A percentile compares a stretch with the other conserved stretches of the same genome.
These are phyloP conservation scores for Ectemnius continuus DNA, from an alignment of 2,888 invertebrate genomes.

Conservation along the genomic window DNA sequence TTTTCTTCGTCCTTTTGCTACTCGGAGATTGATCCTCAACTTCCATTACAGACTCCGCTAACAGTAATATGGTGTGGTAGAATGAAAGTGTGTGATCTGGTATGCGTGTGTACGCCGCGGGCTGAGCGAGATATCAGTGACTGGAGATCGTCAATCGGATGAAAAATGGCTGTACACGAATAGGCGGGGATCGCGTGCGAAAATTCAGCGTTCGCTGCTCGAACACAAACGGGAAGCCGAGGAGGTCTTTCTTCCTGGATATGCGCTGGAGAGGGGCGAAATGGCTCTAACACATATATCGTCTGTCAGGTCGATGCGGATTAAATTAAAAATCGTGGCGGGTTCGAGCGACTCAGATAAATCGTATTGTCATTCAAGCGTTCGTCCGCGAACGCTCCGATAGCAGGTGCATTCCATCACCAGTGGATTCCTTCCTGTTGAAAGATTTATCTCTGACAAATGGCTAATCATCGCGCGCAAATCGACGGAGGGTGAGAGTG, in stretches of 20 bases:
- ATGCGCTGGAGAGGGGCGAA: not conserved
- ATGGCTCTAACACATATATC: not conserved
- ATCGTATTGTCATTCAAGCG: constrained; percentile 23
- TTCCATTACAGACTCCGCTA: too few species aligned
- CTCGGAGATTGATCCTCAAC: too few species aligned
- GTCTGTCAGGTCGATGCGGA: constrained; percentile 15
- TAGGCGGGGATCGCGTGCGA: constrained; percentile 38
- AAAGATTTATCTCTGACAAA: constrained; percentile 44
- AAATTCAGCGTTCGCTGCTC: constrained; percentile 25
- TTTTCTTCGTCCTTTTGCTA: too few species aligned
- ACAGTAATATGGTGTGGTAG: too few species aligned
- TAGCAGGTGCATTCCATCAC: constrained; percentile 44
- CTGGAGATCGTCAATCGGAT: constrained; percentile 25
- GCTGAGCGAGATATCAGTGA: constrained; percentile 1
- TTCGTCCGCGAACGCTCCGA: constrained; percentile 5
- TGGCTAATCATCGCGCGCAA: constrained; percentile 37
- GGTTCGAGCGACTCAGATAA: constrained; percentile 27
- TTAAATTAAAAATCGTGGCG: constrained; percentile 35
- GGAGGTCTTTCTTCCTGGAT: not conserved
- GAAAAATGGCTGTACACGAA: constrained; percentile 36
- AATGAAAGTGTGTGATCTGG: too few species aligned
- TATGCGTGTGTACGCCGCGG: not conserved
- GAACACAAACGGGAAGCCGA: constrained; percentile 9
- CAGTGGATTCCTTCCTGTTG: constrained; percentile 29
- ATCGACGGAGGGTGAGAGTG: not conserved